These are phyloP conservation scores for Brienomyrus longianalis DNA, from an alignment of 2,113 vertebrate genomes.

Conservation along the genomic window DNA sequence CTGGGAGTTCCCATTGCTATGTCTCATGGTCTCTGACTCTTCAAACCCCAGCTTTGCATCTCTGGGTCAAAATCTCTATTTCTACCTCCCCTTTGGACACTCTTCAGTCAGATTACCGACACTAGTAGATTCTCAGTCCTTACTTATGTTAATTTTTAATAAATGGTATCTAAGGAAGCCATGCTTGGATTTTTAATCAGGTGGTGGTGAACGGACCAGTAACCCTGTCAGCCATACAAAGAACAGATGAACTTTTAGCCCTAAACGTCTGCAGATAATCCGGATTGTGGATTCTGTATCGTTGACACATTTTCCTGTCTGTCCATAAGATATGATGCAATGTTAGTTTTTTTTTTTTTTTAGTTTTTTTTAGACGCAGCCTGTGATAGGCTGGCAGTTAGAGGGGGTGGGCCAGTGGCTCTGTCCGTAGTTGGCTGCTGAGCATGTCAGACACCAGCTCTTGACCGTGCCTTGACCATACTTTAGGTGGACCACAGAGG, in stretches of 20 bases:
- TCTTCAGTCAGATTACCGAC: not conserved
- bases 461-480: not conserved
- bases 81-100: not conserved
- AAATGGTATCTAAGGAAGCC: conserved; percentile 8
- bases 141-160: not conserved
- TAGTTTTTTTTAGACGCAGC: not conserved
- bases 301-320: not conserved
- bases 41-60: not conserved
- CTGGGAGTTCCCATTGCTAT: not conserved
- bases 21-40: not conserved
- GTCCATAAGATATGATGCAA: not conserved
- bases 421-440: not conserved
- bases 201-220: conserved; percentile 6
- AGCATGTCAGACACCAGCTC: not conserved
- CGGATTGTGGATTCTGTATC: not conserved
- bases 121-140: not conserved
- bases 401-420: not conserved
- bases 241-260: conserved; percentile 10
- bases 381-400: not conserved
- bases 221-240: not conserved
- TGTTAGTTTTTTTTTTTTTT: not conserved
- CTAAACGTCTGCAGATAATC: conserved; percentile 7
- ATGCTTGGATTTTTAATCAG: conserved; percentile 10
- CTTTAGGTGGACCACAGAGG: not conserved
- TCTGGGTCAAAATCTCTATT: not conserved